Percentiles rank a stretch among this genome's conserved stretches.
phyloP scores from a whole-genome alignment of 2,113 vertebrate genomes.

The Poeciliopsis occidentalis region DNA sequence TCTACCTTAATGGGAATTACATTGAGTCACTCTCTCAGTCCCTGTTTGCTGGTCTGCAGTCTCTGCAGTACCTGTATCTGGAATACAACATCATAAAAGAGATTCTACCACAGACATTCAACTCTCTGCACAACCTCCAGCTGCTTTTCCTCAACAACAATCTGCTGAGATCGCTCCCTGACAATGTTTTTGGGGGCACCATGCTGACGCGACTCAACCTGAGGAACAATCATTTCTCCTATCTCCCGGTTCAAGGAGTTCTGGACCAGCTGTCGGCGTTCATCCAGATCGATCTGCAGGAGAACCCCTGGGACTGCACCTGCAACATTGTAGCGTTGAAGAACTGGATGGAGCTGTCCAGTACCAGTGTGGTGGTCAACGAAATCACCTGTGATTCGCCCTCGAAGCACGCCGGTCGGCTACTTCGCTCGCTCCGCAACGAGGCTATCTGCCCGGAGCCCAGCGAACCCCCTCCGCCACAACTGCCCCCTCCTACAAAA shows the following conservation, averaged over 20 bases:
- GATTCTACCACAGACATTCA: conserved; percentile 91
- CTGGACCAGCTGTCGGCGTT: conserved; percentile 95
- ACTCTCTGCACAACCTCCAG: conserved; percentile 90
- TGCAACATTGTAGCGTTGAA: conserved; percentile 94
- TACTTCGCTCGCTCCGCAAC: conserved; percentile 91
- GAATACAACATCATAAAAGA: conserved; percentile 99
- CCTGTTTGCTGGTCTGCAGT: conserved; percentile 91
- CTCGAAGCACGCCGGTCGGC: conserved; percentile 89
- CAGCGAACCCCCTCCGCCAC: conserved; percentile 70
- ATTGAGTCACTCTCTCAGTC: conserved; percentile 91
- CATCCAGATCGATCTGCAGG: conserved; percentile 98
- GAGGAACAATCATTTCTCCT: conserved; percentile 96
- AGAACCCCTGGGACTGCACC: conserved; percentile 98
- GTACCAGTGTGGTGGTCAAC: conserved; percentile 91
- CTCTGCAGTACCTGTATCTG: conserved; percentile 96
- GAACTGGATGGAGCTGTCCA: conserved; percentile 95
- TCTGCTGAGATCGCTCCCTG: conserved; percentile 89
- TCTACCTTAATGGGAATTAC: conserved; percentile 98
- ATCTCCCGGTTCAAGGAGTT: conserved; percentile 91
- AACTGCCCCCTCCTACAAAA: conserved; percentile 78
- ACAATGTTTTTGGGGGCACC: conserved; percentile 90
- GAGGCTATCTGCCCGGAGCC: conserved; percentile 94
- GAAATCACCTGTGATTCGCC: conserved; percentile 97
- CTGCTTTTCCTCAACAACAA: conserved; percentile 98
- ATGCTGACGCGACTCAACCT: conserved; percentile 95